These are phyloP conservation scores for Mesochorus sp. DNA, from an alignment of 2,888 invertebrate genomes.

Conservation along the genomic window DNA sequence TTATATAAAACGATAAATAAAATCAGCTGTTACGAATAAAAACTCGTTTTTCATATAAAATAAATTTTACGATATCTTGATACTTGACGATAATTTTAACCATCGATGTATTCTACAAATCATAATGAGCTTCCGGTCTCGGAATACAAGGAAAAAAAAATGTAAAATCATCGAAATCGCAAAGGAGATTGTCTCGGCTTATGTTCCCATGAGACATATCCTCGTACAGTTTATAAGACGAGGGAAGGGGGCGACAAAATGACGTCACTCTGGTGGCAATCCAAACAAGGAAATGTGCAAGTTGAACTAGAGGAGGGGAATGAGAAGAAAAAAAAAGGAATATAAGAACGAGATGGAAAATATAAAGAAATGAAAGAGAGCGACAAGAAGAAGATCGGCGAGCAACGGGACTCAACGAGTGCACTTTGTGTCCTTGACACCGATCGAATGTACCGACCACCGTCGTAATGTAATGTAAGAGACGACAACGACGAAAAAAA, in stretches of 20 bases:
- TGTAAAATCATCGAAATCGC: background rate
- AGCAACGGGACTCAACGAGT: slow-evolving; percentile 44
- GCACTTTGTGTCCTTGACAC: slow-evolving; percentile 60
- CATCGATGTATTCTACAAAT: too few relatives aligned
- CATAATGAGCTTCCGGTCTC: too few relatives aligned
- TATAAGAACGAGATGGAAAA: slow-evolving; percentile 11
- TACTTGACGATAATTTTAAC: too few relatives aligned
- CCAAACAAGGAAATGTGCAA: slow-evolving; percentile 72
- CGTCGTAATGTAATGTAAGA: slow-evolving; percentile 23
- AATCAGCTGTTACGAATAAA: too few relatives aligned
- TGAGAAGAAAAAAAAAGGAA: slow-evolving; percentile 16
- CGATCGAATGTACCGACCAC: slow-evolving; percentile 44
- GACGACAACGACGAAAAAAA: slow-evolving; percentile 24
- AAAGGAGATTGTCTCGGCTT: background rate
- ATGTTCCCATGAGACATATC: slow-evolving; percentile 18
- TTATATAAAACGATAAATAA: too few relatives aligned
- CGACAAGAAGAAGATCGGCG: slow-evolving; percentile 38
- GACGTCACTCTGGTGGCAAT: slow-evolving; percentile 71
- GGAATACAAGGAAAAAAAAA: background rate
- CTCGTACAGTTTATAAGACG: slow-evolving; percentile 2
- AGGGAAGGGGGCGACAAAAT: slow-evolving; percentile 62
- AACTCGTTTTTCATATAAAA: too few relatives aligned
- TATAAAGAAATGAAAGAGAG: slow-evolving; percentile 25
- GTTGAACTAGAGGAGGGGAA: slow-evolving; percentile 50
- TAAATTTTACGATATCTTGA: too few relatives aligned